phyloP scores from a whole-genome alignment of 1,140 invertebrate species.

The Anastrepha ludens region DNA sequence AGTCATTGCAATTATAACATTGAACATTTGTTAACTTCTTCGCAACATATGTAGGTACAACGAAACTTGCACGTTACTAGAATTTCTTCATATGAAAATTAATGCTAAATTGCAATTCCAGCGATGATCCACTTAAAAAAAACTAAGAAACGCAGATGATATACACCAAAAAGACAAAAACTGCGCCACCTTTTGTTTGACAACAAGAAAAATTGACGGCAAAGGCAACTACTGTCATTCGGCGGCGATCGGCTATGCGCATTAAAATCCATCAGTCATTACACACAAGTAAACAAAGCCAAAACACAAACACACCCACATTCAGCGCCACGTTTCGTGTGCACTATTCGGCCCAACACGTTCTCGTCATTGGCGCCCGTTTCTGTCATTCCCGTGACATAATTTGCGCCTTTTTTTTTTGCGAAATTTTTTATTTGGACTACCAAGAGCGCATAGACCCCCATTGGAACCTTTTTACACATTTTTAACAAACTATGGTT shows the following conservation, averaged over 20 bases:
- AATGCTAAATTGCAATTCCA: no score
- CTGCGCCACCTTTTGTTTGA: slow-evolving; percentile 49
- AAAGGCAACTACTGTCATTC: background rate
- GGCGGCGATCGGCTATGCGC: background rate
- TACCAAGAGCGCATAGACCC: background rate
- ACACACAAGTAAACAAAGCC: slow-evolving; percentile 4
- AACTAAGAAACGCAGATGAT: background rate
- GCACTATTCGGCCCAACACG: background rate
- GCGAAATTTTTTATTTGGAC: background rate
- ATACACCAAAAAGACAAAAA: slow-evolving; percentile 2
- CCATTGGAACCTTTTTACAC: background rate
- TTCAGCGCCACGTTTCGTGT: background rate
- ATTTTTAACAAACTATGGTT: background rate
- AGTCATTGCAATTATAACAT: no score
- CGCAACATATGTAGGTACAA: slow-evolving; percentile 54
- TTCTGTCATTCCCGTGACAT: background rate
- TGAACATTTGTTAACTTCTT: no score
- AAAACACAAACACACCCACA: background rate
- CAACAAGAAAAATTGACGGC: slow-evolving; percentile 26
- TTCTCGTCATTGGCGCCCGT: background rate
- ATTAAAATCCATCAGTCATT: background rate
- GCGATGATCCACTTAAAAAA: background rate
- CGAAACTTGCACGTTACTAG: background rate
- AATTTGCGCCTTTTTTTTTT: slow-evolving; percentile 25
- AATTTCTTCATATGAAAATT: no score